Percentiles rank a stretch among this genome's conserved stretches.
phyloP scores from a whole-genome alignment of 2,113 vertebrate species.

The Leucosticte australis region DNA sequence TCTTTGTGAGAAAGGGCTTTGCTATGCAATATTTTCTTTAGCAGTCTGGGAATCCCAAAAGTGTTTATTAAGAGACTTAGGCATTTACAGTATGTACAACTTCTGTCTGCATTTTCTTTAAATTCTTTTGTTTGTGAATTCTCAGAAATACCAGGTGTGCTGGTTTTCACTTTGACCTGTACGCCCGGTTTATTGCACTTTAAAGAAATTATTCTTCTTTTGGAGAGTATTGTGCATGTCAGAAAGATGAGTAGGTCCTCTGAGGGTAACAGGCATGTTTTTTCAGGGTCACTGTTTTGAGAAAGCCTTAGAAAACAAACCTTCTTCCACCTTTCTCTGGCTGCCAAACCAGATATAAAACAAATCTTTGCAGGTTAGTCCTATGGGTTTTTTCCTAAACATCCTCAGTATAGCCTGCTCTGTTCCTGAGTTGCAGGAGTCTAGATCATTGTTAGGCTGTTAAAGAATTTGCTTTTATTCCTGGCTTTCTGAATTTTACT shows the following conservation, averaged over 20 bases:
- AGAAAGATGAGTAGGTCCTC: neutral
- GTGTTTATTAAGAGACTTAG: neutral
- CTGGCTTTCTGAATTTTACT: constrained; percentile 7
- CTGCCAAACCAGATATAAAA: neutral
- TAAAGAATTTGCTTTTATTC: constrained; percentile 18
- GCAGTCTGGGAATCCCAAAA: neutral
- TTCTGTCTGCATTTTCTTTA: neutral
- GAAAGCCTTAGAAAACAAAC: neutral
- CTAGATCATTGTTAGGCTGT: neutral
- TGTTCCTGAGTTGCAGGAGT: neutral
- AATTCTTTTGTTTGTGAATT: neutral
- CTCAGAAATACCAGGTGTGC: neutral
- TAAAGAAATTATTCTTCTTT: neutral
- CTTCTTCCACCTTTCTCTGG: neutral
- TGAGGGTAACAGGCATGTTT: neutral
- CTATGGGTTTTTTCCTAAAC: neutral
- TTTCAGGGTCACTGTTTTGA: neutral
- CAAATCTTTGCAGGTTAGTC: neutral
- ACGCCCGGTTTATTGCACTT: neutral
- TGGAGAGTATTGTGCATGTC: neutral
- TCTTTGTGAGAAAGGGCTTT: neutral
- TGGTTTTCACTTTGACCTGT: neutral
- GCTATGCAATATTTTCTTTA: neutral
- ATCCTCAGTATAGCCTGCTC: neutral
- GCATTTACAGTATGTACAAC: neutral